These are phyloP conservation scores for Sesamia nonagrioides DNA, from an alignment of 1,140 invertebrate genomes.

Conservation along the genomic window DNA sequence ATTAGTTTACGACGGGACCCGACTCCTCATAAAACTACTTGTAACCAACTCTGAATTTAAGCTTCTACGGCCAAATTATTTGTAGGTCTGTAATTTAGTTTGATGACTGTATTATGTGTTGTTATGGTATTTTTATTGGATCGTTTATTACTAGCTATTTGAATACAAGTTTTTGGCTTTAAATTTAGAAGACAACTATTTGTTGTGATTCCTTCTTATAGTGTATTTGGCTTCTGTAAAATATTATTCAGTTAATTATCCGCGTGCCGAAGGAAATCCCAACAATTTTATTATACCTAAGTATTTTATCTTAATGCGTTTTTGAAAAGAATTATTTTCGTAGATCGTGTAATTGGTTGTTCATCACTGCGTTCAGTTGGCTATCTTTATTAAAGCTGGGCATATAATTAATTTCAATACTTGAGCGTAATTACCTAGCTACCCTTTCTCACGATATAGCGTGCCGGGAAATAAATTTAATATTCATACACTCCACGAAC, in stretches of 20 bases:
- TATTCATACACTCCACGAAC: constrained; percentile 25
- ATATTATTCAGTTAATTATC: constrained; percentile 17
- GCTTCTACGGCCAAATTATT: constrained; percentile 41
- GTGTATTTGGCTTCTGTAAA: constrained; percentile 23
- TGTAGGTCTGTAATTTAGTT: constrained; percentile 43
- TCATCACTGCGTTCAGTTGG: not conserved
- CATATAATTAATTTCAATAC: constrained; percentile 38
- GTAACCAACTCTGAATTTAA: constrained; percentile 41
- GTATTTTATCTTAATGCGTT: constrained; percentile 40
- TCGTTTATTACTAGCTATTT: constrained; percentile 43
- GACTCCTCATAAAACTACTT: constrained; percentile 47
- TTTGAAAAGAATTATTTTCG: constrained; percentile 38
- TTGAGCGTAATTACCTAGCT: constrained; percentile 20
- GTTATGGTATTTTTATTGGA: constrained; percentile 52
- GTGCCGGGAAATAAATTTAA: constrained; percentile 36
- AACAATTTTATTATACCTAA: constrained; percentile 11
- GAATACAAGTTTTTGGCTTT: constrained; percentile 33
- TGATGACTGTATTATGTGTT: constrained; percentile 53
- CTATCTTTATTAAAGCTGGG: not conserved
- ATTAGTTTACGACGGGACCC: constrained; percentile 77
- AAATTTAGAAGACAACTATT: constrained; percentile 33
- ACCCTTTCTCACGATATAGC: constrained; percentile 34
- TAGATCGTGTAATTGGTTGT: not conserved
- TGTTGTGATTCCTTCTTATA: constrained; percentile 34
- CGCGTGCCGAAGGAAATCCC: not conserved